Conservation (phyloP, 2,888 invertebrate species). For the Azorinus chamasolen region DNA sequence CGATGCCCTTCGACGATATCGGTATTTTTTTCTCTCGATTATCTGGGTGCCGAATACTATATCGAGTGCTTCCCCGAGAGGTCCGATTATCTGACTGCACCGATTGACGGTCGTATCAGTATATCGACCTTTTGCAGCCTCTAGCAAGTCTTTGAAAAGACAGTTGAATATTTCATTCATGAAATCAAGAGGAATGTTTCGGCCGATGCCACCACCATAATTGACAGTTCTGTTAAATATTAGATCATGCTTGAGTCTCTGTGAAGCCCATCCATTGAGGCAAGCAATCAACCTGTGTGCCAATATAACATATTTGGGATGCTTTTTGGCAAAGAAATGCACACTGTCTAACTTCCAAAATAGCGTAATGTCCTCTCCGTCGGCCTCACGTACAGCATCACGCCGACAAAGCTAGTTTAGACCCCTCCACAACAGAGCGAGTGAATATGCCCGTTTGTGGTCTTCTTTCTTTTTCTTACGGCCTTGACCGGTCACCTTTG, state of each 20-base stretch:
- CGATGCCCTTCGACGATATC: too few relatives aligned
- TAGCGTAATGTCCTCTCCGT: constrained; percentile 61
- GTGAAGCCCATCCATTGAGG: constrained; percentile 48
- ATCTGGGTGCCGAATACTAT: too few relatives aligned
- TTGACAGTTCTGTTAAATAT: constrained; percentile 51
- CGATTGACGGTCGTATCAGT: constrained; percentile 27
- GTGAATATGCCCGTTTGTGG: constrained; percentile 27
- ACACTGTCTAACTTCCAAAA: constrained; percentile 53
- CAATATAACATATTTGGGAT: constrained; percentile 56
- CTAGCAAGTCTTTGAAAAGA: constrained; percentile 46
- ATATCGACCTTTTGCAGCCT: constrained; percentile 36
- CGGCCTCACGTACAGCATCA: constrained; percentile 66
- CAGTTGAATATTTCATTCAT: constrained; percentile 63
- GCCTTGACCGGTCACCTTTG: not conserved
- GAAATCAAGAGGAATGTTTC: constrained; percentile 59
- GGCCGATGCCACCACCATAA: constrained; percentile 57
- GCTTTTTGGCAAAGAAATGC: constrained; percentile 43
- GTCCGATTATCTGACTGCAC: constrained; percentile 8
- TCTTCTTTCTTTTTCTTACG: constrained; percentile 8
- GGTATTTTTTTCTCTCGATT: too few relatives aligned
- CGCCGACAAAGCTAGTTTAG: constrained; percentile 58
- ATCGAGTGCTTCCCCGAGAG: too few relatives aligned
- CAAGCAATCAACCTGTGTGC: constrained; percentile 48
- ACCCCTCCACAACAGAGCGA: constrained; percentile 52
- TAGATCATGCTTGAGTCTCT: constrained; percentile 33